phyloP scores from a whole-genome alignment of 2,797 vertebrate genomes.

The Galago senegalensis region DNA sequence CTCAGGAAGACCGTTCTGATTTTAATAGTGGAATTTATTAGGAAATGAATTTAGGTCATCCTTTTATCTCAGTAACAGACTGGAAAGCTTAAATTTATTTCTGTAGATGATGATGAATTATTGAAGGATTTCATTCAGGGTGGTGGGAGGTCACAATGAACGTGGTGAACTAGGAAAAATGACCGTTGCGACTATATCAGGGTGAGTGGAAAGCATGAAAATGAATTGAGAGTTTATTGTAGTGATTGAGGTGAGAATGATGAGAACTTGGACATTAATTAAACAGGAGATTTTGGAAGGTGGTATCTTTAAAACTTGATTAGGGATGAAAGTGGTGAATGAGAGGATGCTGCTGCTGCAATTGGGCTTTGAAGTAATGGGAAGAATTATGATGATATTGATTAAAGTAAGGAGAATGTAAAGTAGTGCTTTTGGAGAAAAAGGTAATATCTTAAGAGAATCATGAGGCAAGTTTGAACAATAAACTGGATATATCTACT shows the following conservation, averaged over 20 bases:
- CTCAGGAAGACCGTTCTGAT: neutral
- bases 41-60: neutral
- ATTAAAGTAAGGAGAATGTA: neutral
- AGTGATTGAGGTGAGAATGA: slow-evolving; percentile 30
- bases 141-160: neutral
- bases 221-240: neutral
- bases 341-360: neutral
- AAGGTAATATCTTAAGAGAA: neutral
- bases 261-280: neutral
- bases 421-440: neutral
- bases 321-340: neutral
- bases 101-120: neutral
- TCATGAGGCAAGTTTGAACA: neutral
- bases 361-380: neutral
- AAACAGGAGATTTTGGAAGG: neutral
- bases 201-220: neutral
- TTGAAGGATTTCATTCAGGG: slow-evolving; percentile 34
- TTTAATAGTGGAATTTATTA: neutral
- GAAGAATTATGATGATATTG: neutral
- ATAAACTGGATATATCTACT: neutral
- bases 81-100: neutral
- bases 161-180: slow-evolving; percentile 18
- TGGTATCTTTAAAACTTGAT: neutral
- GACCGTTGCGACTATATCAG: neutral
- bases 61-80: neutral